phyloP scores from a whole-genome alignment of 2,888 invertebrate genomes.

The Reticulitermes lucifugus region DNA sequence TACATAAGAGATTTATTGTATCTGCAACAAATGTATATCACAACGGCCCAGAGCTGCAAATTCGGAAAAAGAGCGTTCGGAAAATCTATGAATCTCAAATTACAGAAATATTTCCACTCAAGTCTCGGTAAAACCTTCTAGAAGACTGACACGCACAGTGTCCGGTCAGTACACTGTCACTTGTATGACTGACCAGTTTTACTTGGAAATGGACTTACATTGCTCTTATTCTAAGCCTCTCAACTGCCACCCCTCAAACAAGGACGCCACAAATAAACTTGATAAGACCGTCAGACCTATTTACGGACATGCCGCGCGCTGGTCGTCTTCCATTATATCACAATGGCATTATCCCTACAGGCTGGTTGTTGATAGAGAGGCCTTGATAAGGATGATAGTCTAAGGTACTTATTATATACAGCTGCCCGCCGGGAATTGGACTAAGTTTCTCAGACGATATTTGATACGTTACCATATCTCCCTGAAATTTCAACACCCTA shows the following conservation, averaged over 20 bases:
- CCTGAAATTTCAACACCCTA: background rate
- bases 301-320: background rate
- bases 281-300: constrained; percentile 14
- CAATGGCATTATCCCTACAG: constrained; percentile 32
- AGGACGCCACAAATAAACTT: constrained; percentile 22
- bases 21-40: no score
- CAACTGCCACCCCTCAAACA: constrained; percentile 16
- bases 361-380: constrained; percentile 19
- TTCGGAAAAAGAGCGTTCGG: no score
- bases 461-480: constrained; percentile 8
- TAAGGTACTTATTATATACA: constrained; percentile 21
- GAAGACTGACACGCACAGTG: no score
- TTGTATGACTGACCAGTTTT: no score
- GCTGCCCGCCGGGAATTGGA: constrained; percentile 20
- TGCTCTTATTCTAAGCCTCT: background rate
- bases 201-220: background rate
- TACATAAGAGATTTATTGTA: no score
- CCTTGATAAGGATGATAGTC: constrained; percentile 25
- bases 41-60: no score
- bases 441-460: constrained; percentile 15
- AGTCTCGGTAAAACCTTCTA: no score
- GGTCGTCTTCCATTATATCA: constrained; percentile 5
- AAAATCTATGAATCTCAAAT: no score
- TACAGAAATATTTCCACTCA: no score
- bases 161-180: no score